Percentiles rank a stretch among this genome's conserved stretches.
phyloP scores from a whole-genome alignment of 2,113 vertebrate species.

The Petroica traversi region DNA sequence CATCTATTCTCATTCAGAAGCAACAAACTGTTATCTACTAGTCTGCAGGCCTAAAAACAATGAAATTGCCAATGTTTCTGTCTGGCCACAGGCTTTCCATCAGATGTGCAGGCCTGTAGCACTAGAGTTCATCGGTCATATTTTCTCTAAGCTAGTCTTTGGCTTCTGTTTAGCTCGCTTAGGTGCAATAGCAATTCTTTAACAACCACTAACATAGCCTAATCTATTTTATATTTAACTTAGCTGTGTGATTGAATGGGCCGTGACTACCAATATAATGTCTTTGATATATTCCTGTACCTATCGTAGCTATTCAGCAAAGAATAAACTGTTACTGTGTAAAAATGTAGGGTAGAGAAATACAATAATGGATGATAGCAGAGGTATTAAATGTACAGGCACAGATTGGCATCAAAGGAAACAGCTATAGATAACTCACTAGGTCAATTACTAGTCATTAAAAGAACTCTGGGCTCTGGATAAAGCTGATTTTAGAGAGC shows the following conservation, averaged over 20 bases:
- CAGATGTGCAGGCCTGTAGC: neutral
- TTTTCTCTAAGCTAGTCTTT: neutral
- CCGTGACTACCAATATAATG: rapidly evolving
- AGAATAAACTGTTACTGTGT: neutral
- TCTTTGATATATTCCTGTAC: neutral
- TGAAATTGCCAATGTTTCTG: neutral
- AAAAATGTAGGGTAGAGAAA: neutral
- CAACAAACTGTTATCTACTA: neutral
- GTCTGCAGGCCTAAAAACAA: neutral
- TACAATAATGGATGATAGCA: neutral
- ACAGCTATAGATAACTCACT: neutral
- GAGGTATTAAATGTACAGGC: neutral
- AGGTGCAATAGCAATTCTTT: neutral
- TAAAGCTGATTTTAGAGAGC: neutral
- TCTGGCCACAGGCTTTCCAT: neutral
- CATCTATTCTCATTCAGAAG: neutral
- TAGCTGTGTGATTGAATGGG: neutral
- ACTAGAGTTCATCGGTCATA: neutral
- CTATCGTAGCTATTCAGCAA: neutral
- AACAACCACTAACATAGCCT: neutral
- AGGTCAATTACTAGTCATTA: neutral
- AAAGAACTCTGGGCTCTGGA: neutral
- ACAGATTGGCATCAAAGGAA: neutral
- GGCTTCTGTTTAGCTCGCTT: neutral
- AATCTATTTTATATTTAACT: neutral